Base-by-base conservation (phyloP, 2,888 invertebrate species). In the Agonopterix heracliana region DNA sequence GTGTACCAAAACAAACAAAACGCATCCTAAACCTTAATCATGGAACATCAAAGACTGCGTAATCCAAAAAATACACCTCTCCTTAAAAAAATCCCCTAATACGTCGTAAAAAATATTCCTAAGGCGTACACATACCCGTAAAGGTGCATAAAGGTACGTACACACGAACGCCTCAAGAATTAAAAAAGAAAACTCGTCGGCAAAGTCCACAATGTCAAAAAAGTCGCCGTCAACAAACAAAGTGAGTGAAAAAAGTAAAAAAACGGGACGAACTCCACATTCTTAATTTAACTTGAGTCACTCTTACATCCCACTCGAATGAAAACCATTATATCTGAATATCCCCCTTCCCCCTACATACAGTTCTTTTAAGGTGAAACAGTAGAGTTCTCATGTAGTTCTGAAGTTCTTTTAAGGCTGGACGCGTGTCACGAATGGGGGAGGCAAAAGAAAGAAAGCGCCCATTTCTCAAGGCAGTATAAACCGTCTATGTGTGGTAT, bases 251-350 rank as follows among this genome's bases (percentile, higher is more conserved):
- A 54, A 48, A 66, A 67, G 66, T 69, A 68, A 76, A 76, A 75
- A 78, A 74, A 67, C 69, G 74, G 71, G 63, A 72, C 72, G 74
- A 82, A 77, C 80, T 85, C 80, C 84, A 87, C 85, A 88, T 88
- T 88, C 88, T 88, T 88, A 88, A 88, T 88, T 87, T 87, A 88
- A 87, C 87, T 87, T 87, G 85, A 87, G 85, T 84, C 85, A 81
- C 82, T 85, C 79, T 82, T 81, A 82, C 84, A 80, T 81, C 83
- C 81, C 81, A 78, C 78, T 82, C 72, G 71, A 73, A 63, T 56
- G 57, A 47, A 38, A 60, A 59, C 85, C 71, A 65, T 47, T 51
- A 45, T 58, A 55, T 36, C 49, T 56, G 54, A 70, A 61, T 44
- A 72, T 51, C 47, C 68, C 49, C 49, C 53, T 45, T 56, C 53